Percentiles rank a stretch among this genome's conserved stretches.
Evolutionary conservation across 1,140 invertebrate genomes (phyloP).

Genomic region (Sipha flava): DNA sequence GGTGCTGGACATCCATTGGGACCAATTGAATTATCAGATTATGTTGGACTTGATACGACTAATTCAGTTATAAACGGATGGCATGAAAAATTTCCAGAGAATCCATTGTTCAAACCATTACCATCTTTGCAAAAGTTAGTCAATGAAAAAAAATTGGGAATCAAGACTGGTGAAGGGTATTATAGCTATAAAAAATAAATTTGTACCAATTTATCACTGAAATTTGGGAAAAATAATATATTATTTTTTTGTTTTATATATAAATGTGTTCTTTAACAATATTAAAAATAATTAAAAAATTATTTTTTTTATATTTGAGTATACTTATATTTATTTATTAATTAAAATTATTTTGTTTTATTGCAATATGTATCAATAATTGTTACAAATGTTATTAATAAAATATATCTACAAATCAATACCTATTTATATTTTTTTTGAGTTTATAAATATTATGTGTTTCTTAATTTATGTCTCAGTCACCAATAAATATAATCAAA

Average conservation of each 20-base stretch:
- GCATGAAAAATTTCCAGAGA: slow-evolving; percentile 67
- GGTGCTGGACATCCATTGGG: slow-evolving; percentile 80
- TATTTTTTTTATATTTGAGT: background rate
- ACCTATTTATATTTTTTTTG: too few relatives aligned
- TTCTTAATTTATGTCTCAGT: too few relatives aligned
- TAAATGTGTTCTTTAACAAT: background rate
- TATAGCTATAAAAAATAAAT: slow-evolving; percentile 67
- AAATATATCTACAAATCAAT: background rate
- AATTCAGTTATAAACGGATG: slow-evolving; percentile 60
- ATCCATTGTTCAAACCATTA: slow-evolving; percentile 62
- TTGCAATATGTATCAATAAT: background rate
- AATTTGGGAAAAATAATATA: background rate
- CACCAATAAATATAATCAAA: too few relatives aligned
- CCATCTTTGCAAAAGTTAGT: slow-evolving; percentile 63
- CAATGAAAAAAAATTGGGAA: slow-evolving; percentile 68
- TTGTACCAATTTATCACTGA: background rate
- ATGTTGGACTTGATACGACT: slow-evolving; percentile 67
- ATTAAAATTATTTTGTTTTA: background rate
- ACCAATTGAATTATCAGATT: slow-evolving; percentile 71
- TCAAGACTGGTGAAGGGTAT: slow-evolving; percentile 79
- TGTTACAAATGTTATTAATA: background rate
- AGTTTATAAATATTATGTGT: too few relatives aligned
- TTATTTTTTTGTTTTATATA: background rate
- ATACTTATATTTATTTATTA: too few relatives aligned
- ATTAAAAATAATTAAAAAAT: background rate